Percentiles rank a stretch among this genome's conserved stretches.
Conservation (phyloP, 2,888 invertebrate genomes). For the Microctonus aethiopoides region DNA sequence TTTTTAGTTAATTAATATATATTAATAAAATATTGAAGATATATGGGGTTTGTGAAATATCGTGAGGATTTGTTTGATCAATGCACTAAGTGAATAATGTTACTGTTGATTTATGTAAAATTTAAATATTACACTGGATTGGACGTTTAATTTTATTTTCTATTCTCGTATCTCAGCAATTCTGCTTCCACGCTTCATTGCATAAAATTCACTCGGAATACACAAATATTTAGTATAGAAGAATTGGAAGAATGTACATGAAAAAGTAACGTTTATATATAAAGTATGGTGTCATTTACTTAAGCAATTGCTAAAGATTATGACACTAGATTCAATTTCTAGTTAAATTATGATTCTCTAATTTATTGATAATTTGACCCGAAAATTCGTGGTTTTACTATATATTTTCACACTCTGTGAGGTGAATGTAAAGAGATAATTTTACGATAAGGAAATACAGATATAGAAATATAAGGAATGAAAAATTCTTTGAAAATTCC, state of each 20-base stretch:
- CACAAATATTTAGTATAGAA: slow-evolving; percentile 24
- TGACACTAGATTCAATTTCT: slow-evolving; percentile 56
- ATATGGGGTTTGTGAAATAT: too few species aligned
- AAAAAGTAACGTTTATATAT: too few species aligned
- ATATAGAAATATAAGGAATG: not conserved
- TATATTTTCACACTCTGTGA: not conserved
- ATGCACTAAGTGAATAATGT: too few species aligned
- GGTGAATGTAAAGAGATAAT: not conserved
- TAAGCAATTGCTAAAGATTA: slow-evolving; percentile 58
- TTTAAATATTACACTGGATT: too few species aligned
- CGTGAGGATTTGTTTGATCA: too few species aligned
- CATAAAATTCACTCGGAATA: not conserved
- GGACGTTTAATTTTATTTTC: too few species aligned
- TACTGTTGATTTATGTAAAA: too few species aligned
- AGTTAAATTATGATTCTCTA: slow-evolving; percentile 43
- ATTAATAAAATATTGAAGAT: too few species aligned
- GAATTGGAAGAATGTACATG: too few species aligned
- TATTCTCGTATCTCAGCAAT: too few species aligned
- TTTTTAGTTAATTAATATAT: too few species aligned
- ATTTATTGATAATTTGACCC: slow-evolving; percentile 41
- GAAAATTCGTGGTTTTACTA: slow-evolving; percentile 8
- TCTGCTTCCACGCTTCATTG: not conserved
- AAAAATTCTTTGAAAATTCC: not conserved
- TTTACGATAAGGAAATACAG: not conserved
- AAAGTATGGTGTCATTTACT: slow-evolving; percentile 43